Conservation (phyloP, 2,113 vertebrate genomes). For the Lampris incognitus region DNA sequence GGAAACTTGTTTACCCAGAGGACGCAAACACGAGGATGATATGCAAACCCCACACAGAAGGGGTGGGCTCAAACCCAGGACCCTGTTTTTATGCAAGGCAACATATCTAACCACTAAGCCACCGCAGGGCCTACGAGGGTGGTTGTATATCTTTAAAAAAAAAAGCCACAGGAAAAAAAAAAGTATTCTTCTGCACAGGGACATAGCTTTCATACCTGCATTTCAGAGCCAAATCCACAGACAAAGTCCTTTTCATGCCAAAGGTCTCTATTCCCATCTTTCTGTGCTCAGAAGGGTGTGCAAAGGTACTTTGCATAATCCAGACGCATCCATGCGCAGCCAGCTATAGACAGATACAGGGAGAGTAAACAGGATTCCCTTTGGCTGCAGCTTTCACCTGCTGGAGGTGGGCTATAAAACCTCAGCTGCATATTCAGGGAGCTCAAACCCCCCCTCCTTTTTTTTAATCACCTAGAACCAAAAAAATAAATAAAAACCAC, state of each 20-base stretch:
- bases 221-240: constrained; percentile 25
- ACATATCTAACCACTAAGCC: no score
- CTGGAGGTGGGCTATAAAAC: constrained; percentile 39
- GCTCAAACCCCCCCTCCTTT: constrained; percentile 31
- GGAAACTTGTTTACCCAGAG: no score
- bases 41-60: no score
- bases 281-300: constrained; percentile 30
- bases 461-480: background rate
- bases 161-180: constrained; percentile 2
- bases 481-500: constrained; percentile 14
- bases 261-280: constrained; percentile 35
- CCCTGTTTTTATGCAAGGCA: no score
- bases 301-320: constrained; percentile 62
- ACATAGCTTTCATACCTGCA: constrained; percentile 5
- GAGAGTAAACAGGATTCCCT: constrained; percentile 47
- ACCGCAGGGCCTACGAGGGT: background rate
- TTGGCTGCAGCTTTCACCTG: constrained; percentile 56
- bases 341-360: constrained; percentile 17
- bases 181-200: background rate
- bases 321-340: constrained; percentile 12
- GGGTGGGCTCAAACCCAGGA: no score
- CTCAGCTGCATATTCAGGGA: constrained; percentile 32
- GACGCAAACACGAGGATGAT: no score
- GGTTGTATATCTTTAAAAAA: constrained; percentile 9
- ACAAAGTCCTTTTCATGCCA: constrained; percentile 41